phyloP scores from a whole-genome alignment of 2,888 invertebrate genomes.

The Cyaniris semiargus region DNA sequence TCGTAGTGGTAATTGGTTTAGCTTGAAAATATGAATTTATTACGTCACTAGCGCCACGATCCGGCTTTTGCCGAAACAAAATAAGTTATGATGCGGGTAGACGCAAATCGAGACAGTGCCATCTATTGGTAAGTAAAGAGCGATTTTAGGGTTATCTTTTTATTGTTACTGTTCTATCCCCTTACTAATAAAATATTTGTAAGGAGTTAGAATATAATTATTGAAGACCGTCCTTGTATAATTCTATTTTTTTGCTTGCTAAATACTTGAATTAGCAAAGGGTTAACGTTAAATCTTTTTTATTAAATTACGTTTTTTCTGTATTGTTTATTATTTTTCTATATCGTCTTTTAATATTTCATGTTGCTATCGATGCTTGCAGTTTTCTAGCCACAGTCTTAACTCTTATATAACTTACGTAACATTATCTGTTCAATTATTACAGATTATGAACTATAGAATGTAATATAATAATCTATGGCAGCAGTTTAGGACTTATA shows the following conservation, averaged over 20 bases:
- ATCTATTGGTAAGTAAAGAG: not conserved
- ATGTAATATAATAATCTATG: no score
- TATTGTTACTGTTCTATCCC: no score
- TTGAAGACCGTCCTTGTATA: no score
- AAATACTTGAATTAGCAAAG: no score
- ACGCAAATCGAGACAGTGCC: not conserved
- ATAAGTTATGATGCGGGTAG: not conserved
- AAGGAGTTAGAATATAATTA: no score
- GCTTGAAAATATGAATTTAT: not conserved
- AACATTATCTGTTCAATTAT: not conserved
- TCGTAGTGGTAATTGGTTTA: slow-evolving; percentile 3
- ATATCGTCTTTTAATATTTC: not conserved
- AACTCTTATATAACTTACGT: not conserved
- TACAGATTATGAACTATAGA: no score
- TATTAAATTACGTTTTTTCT: no score
- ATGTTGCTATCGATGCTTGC: not conserved
- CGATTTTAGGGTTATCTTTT: no score
- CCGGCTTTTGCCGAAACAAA: not conserved
- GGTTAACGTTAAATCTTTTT: no score
- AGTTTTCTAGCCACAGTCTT: not conserved
- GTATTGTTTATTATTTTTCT: not conserved
- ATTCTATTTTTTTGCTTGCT: no score
- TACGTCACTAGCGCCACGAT: not conserved
- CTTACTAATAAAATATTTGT: no score
- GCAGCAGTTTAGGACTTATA: no score